Evolutionary conservation across 2,113 vertebrate species (phyloP).

Genomic region (Hystrix brachyura): DNA sequence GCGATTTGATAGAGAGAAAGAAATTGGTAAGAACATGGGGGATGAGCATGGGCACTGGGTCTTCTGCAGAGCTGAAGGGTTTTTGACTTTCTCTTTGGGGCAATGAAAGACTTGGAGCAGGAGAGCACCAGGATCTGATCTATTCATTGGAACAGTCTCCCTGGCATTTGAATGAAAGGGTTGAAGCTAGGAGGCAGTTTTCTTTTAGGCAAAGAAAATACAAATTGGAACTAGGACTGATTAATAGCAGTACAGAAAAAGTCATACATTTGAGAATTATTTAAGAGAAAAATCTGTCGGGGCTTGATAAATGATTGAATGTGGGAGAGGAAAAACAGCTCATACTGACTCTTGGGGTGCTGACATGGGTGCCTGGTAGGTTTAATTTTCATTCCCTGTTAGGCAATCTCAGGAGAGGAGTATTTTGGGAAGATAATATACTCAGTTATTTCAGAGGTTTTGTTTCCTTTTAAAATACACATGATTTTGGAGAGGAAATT

Average conservation of each 20-base stretch:
- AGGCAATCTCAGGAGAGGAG: not conserved
- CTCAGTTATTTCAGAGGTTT: constrained; percentile 38
- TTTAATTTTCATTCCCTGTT: constrained; percentile 9
- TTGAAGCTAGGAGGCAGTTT: not conserved
- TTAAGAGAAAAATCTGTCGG: not conserved
- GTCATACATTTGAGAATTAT: constrained; percentile 9
- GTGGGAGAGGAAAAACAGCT: not conserved
- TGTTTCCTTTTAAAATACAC: constrained; percentile 47
- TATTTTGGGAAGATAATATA: constrained; percentile 31
- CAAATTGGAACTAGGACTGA: not conserved
- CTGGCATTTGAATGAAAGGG: constrained; percentile 11
- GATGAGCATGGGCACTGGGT: not conserved
- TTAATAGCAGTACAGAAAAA: not conserved
- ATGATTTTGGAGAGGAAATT: constrained; percentile 13
- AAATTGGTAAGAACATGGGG: not conserved
- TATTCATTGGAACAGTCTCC: not conserved
- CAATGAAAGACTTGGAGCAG: constrained; percentile 8
- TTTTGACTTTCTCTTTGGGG: constrained; percentile 47
- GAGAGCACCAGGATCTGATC: not conserved
- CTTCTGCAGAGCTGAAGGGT: not conserved
- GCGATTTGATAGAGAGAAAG: not conserved
- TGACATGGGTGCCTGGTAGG: not conserved
- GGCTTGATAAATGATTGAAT: not conserved
- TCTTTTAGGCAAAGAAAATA: constrained; percentile 47
- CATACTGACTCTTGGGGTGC: not conserved